A percentile compares a stretch with the other conserved stretches of the same genome.
These are phyloP conservation scores for Psittacula echo DNA, from an alignment of 2,797 vertebrate species.

Conservation along the genomic window DNA sequence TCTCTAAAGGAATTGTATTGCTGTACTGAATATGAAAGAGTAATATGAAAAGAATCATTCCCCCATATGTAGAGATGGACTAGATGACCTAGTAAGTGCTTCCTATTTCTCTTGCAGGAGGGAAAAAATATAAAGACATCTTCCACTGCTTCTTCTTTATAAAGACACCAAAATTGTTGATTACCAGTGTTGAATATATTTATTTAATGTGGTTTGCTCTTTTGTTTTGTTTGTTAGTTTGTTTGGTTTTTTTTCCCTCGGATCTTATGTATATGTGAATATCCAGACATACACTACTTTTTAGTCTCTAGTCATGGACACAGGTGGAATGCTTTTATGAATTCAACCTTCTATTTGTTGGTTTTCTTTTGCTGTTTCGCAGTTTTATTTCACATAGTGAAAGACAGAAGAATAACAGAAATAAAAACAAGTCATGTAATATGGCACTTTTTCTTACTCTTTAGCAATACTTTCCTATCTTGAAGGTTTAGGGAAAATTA, in stretches of 20 bases:
- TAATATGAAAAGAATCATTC: not conserved
- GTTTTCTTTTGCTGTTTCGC: not conserved
- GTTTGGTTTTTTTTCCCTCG: not conserved
- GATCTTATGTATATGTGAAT: not conserved
- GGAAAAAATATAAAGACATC: not conserved
- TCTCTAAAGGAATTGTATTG: not conserved
- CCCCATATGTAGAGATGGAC: not conserved
- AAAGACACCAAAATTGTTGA: not conserved
- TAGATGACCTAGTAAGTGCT: not conserved
- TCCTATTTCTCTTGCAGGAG: not conserved
- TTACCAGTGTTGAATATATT: not conserved
- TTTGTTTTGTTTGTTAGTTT: not conserved
- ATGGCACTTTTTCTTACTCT: not conserved
- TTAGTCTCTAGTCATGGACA: not conserved
- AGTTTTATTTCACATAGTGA: not conserved
- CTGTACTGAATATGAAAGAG: not conserved
- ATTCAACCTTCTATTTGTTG: not conserved
- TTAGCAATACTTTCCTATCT: not conserved
- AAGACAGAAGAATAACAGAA: constrained; percentile 9
- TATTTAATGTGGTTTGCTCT: not conserved
- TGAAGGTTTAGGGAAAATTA: not conserved
- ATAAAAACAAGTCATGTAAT: not conserved
- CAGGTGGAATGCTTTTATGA: not conserved
- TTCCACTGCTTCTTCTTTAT: not conserved
- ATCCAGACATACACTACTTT: not conserved